phyloP scores from a whole-genome alignment of 1,140 invertebrate genomes.

The Agrilus planipennis region DNA sequence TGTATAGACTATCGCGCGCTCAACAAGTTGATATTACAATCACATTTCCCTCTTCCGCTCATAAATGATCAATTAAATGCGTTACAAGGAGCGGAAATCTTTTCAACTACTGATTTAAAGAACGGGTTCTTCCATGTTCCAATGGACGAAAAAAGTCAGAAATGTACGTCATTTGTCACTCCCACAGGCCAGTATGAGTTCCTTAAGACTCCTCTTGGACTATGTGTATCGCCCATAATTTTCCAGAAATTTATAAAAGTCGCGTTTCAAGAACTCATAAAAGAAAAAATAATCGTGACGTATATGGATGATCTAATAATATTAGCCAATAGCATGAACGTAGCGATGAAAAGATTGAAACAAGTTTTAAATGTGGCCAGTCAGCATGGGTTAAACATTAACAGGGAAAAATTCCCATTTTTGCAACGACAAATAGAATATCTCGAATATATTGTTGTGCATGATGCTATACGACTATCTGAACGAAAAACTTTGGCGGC shows the following conservation, averaged over 20 bases:
- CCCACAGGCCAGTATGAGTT: conserved; percentile 6
- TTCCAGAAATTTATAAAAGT: conserved; percentile 4
- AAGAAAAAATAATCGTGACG: no score
- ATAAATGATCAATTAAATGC: conserved; percentile 4
- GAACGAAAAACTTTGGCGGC: neutral
- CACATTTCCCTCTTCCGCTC: conserved; percentile 1
- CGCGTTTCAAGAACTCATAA: no score
- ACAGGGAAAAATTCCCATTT: no score
- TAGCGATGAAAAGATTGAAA: no score
- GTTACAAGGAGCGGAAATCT: neutral
- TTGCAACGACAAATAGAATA: no score
- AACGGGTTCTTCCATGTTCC: neutral
- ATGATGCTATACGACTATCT: neutral
- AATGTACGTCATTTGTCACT: conserved; percentile 3
- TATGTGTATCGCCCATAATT: conserved; percentile 4
- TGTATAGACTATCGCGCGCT: neutral
- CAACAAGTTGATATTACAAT: neutral
- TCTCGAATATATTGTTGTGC: neutral
- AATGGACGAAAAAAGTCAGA: neutral
- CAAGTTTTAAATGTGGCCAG: no score
- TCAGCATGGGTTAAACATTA: no score
- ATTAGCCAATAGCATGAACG: neutral
- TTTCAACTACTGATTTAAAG: neutral
- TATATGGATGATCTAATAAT: no score
- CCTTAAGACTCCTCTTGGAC: conserved; percentile 3